A percentile compares a stretch with the other conserved stretches of the same genome.
Conservation (phyloP, 2,797 vertebrate species). For the Hippoglossus hippoglossus region DNA sequence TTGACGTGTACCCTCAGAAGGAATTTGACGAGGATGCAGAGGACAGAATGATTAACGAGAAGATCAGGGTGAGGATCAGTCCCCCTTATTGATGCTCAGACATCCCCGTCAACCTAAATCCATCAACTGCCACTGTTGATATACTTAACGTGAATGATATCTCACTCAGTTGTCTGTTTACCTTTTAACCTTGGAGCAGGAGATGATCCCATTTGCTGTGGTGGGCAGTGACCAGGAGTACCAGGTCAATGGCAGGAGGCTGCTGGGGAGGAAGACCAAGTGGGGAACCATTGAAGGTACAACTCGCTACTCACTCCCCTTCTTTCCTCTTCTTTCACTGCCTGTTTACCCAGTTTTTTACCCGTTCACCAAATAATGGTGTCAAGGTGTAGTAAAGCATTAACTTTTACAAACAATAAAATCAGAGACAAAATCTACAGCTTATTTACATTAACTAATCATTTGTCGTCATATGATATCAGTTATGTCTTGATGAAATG, state of each 20-base stretch:
- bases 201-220: slow-evolving; percentile 98
- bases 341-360: not conserved
- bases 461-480: too few species aligned
- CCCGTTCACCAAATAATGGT: not conserved
- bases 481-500: too few species aligned
- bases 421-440: too few species aligned
- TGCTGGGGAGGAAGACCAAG: slow-evolving; percentile 97
- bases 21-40: slow-evolving; percentile 96
- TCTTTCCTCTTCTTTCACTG: not conserved
- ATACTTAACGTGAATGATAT: not conserved
- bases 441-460: too few species aligned
- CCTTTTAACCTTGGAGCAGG: slow-evolving; percentile 77
- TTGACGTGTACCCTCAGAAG: slow-evolving; percentile 96
- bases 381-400: too few species aligned
- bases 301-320: not conserved
- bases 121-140: not conserved
- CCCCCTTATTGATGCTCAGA: not conserved
- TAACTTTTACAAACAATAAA: too few species aligned
- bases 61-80: slow-evolving; percentile 90
- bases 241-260: slow-evolving; percentile 95
- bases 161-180: slow-evolving; percentile 17
- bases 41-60: slow-evolving; percentile 94
- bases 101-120: not conserved
- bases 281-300: slow-evolving; percentile 99
- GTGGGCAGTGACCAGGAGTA: slow-evolving; percentile 99